phyloP scores from a whole-genome alignment of 2,888 invertebrate genomes.

The Rhyacophila evoluta region DNA sequence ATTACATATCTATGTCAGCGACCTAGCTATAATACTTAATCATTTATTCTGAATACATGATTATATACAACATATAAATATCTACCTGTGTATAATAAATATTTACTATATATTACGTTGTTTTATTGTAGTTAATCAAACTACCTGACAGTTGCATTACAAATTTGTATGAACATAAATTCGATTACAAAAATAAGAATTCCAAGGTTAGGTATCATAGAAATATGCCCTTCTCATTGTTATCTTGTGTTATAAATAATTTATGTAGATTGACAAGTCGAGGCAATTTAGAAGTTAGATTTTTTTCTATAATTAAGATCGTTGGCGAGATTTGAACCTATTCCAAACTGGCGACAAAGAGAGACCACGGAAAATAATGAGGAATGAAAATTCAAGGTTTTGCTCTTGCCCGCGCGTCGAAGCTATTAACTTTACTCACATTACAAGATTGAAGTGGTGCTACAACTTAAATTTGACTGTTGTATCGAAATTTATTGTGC shows the following conservation, averaged over 20 bases:
- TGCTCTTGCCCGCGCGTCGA: neutral
- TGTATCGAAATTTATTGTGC: no score
- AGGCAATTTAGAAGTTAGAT: neutral
- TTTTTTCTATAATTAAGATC: neutral
- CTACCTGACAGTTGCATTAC: neutral
- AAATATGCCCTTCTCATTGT: neutral
- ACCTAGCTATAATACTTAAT: no score
- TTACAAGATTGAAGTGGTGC: no score
- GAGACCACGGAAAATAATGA: neutral
- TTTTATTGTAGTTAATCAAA: neutral
- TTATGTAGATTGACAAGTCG: slow-evolving; percentile 9
- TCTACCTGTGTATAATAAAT: no score
- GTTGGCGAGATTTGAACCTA: neutral
- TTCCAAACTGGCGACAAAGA: neutral
- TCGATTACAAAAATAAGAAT: neutral
- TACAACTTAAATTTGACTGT: no score
- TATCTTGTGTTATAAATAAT: neutral
- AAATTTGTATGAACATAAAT: neutral
- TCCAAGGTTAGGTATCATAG: neutral
- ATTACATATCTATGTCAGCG: no score
- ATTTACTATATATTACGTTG: no score
- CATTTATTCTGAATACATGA: no score
- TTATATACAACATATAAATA: no score
- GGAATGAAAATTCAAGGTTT: slow-evolving; percentile 15
- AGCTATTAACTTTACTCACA: neutral